Conservation (phyloP, 2,797 vertebrate genomes). For the Argentina silus region DNA sequence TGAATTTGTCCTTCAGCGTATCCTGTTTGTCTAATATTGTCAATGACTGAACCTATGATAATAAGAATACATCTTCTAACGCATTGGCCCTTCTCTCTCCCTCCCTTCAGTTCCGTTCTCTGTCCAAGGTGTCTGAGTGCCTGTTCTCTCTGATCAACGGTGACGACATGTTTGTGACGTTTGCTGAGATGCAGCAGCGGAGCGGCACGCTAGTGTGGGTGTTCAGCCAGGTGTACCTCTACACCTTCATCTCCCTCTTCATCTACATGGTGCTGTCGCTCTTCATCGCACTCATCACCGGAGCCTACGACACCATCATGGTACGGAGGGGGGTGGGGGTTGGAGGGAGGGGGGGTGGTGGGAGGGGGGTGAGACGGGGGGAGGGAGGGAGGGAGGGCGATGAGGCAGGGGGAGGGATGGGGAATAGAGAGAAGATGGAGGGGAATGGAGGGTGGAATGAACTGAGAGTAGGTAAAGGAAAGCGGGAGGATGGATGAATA, state of each 20-base stretch:
- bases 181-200: slow-evolving; percentile 86
- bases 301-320: slow-evolving; percentile 87
- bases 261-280: slow-evolving; percentile 98
- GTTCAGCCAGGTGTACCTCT: slow-evolving; percentile 94
- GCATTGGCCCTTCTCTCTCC: background rate
- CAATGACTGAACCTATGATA: no score
- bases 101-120: slow-evolving; percentile 84
- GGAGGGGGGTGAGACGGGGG: background rate
- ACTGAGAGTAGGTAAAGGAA: background rate
- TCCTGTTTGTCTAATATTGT: no score
- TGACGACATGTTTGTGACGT: slow-evolving; percentile 93
- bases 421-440: background rate
- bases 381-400: background rate
- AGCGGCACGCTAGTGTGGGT: slow-evolving; percentile 87
- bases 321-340: background rate
- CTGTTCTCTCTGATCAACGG: slow-evolving; percentile 94
- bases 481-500: no score
- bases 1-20: no score
- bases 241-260: slow-evolving; percentile 95
- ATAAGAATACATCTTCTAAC: no score
- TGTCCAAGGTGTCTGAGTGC: slow-evolving; percentile 92
- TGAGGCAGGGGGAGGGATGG: no score
- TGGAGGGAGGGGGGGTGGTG: background rate
- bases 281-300: slow-evolving; percentile 95
- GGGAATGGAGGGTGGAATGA: background rate